A percentile compares a stretch with the other conserved stretches of the same genome.
Evolutionary conservation across 2,113 vertebrate genomes (phyloP).

Genomic region (Cavia porcellus): DNA sequence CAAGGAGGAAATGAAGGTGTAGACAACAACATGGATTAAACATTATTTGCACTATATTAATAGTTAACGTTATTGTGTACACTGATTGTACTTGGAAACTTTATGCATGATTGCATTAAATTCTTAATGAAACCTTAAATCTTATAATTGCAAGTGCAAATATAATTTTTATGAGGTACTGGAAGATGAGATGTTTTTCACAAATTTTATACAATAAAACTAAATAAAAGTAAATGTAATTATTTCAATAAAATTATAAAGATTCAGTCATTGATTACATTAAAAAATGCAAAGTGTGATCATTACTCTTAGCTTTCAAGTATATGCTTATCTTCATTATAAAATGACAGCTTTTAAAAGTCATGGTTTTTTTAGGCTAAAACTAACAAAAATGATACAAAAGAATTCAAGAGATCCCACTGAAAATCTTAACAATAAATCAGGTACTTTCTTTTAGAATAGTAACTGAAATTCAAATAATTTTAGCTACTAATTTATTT

Average conservation of each 20-base stretch:
- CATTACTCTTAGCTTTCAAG: not conserved
- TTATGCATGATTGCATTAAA: not conserved
- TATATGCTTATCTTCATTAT: not conserved
- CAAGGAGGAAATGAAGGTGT: not conserved
- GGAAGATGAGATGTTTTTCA: not conserved
- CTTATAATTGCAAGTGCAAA: not conserved
- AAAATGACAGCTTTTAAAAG: not conserved
- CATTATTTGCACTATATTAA: not conserved
- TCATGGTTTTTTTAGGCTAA: not conserved
- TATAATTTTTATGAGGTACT: not conserved
- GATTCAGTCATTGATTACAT: not conserved
- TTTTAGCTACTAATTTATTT: constrained; percentile 10
- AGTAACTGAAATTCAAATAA: not conserved
- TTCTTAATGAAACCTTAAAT: not conserved
- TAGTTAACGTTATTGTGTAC: not conserved
- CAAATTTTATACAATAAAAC: not conserved
- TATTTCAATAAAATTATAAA: not conserved
- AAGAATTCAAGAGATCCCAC: not conserved
- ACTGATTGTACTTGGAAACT: not conserved
- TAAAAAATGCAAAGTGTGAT: constrained; percentile 10
- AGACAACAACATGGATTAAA: not conserved
- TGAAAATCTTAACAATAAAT: not conserved
- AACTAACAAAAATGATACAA: not conserved
- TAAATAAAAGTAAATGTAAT: not conserved
- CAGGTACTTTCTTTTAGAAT: not conserved